Evolutionary conservation across 2,797 vertebrate genomes (phyloP).

Genomic region (Microctenopoma lineatum): DNA sequence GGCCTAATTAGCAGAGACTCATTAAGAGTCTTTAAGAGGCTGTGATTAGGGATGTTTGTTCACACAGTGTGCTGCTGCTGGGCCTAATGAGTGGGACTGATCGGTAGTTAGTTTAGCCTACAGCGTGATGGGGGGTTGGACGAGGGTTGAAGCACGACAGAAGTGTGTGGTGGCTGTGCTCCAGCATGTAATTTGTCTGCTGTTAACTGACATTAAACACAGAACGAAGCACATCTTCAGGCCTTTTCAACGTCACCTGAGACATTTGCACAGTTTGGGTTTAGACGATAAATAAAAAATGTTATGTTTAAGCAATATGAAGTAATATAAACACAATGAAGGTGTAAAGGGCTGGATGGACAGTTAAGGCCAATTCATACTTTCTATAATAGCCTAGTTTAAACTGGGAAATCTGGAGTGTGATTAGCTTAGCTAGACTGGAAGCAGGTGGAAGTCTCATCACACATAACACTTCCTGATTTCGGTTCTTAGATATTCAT

Average conservation of each 20-base stretch:
- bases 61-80: slow-evolving; percentile 77
- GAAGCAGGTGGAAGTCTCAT: not conserved
- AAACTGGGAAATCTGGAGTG: too few species aligned
- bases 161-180: slow-evolving; percentile 28
- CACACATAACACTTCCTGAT: too few species aligned
- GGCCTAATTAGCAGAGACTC: slow-evolving; percentile 82
- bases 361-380: too few species aligned
- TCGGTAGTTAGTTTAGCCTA: slow-evolving; percentile 71
- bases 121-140: slow-evolving; percentile 41
- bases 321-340: too few species aligned
- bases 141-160: slow-evolving; percentile 43
- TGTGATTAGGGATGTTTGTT: slow-evolving; percentile 88
- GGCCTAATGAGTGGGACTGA: slow-evolving; percentile 79
- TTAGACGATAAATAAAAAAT: not conserved
- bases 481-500: too few species aligned
- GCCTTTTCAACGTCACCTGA: not conserved
- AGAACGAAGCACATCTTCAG: slow-evolving; percentile 32
- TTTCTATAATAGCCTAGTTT: too few species aligned
- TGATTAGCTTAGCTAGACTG: too few species aligned
- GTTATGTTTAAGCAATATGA: not conserved
- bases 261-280: not conserved
- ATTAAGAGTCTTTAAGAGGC: slow-evolving; percentile 84
- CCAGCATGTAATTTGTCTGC: slow-evolving; percentile 59
- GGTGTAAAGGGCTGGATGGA: too few species aligned
- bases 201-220: slow-evolving; percentile 64